Evolutionary conservation across 1,140 invertebrate species (phyloP).

Genomic region (Drosophila mojavensis): DNA sequence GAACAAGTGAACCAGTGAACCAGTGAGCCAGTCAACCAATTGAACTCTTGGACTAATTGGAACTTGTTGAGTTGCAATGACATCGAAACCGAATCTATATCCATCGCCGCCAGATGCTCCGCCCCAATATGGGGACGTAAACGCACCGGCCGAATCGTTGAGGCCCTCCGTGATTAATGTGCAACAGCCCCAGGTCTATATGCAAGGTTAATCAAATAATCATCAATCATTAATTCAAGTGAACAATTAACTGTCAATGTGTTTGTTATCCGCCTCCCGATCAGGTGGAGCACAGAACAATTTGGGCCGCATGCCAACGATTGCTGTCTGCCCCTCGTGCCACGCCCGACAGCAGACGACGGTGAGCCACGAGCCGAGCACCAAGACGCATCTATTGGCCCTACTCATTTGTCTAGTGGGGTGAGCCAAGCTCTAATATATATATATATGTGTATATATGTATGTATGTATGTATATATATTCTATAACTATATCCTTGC

Average conservation of each 20-base stretch:
- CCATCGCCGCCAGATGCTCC: slow-evolving; percentile 15
- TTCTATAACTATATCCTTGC: too few species aligned
- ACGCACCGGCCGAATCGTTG: slow-evolving; percentile 8
- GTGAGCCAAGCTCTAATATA: slow-evolving; percentile 72
- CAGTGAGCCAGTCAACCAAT: background rate
- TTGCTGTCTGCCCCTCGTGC: slow-evolving; percentile 60
- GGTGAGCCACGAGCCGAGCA: slow-evolving; percentile 80
- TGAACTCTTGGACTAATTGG: background rate
- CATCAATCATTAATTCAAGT: too few species aligned
- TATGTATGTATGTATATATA: too few species aligned
- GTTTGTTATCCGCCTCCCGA: background rate
- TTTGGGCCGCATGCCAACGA: slow-evolving; percentile 41
- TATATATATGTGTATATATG: too few species aligned
- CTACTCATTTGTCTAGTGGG: slow-evolving; percentile 85
- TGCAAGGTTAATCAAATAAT: slow-evolving; percentile 23
- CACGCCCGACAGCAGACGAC: slow-evolving; percentile 34
- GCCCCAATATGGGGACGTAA: slow-evolving; percentile 38
- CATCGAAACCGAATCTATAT: slow-evolving; percentile 34
- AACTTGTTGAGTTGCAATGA: slow-evolving; percentile 14
- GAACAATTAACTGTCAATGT: too few species aligned
- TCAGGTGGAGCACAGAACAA: slow-evolving; percentile 10
- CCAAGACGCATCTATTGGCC: slow-evolving; percentile 87
- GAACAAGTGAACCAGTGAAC: background rate
- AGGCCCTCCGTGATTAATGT: slow-evolving; percentile 5
- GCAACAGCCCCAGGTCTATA: slow-evolving; percentile 33